These are phyloP conservation scores for Siderastrea siderea DNA, from an alignment of 92 coral and sea anemone species.

Conservation along the genomic window DNA sequence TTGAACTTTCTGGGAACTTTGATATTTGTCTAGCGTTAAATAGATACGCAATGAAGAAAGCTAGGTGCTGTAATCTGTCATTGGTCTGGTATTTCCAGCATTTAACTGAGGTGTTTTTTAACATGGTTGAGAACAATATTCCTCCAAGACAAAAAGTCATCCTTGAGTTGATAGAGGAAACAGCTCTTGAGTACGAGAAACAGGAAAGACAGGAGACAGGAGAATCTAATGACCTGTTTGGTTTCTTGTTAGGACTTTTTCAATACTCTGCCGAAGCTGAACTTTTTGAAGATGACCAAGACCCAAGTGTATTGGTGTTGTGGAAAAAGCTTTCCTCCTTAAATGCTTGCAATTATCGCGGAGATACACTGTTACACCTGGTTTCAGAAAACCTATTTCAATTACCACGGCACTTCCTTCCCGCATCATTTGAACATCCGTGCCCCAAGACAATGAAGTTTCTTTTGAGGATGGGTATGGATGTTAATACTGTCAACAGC, in stretches of 20 bases:
- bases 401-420: too few relatives aligned
- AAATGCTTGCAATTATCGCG: conserved; percentile 65
- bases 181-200: neutral
- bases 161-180: neutral
- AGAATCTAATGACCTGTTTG: neutral
- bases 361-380: conserved; percentile 66
- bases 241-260: conserved; percentile 28
- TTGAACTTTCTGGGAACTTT: conserved; percentile 58
- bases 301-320: conserved; percentile 1
- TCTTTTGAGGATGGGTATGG: conserved; percentile 56
- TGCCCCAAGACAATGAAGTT: conserved; percentile 17
- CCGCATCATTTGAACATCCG: neutral
- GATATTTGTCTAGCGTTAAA: conserved; percentile 71
- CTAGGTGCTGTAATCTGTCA: conserved; percentile 50
- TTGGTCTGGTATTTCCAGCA: too few relatives aligned
- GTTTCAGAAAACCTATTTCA: conserved; percentile 33
- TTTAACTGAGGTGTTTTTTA: too few relatives aligned
- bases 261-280: conserved; percentile 25
- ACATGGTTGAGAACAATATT: too few relatives aligned
- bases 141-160: too few relatives aligned
- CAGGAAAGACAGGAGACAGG: neutral
- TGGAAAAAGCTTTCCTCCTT: conserved; percentile 52
- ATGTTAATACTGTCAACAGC: conserved; percentile 62
- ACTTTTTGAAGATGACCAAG: conserved; percentile 32
- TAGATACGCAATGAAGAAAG: conserved; percentile 80